Evolutionary conservation across 2,113 vertebrate genomes (phyloP).

Genomic region (Sminthopsis crassicaudata): DNA sequence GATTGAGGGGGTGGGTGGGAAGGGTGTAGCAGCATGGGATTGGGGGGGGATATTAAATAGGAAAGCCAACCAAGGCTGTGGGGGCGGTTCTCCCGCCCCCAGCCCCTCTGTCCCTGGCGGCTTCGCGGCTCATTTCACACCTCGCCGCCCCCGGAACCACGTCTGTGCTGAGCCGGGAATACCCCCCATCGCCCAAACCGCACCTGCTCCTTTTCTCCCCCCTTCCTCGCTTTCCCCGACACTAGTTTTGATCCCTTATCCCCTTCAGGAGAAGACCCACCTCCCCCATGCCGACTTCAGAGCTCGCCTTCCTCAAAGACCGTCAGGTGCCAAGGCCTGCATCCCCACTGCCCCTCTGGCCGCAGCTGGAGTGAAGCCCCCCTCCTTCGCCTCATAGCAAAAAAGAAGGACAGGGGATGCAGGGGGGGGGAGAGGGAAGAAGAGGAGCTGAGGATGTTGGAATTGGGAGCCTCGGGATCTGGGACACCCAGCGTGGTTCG

Average conservation of each 20-base stretch:
- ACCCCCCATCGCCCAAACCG: conserved; percentile 76
- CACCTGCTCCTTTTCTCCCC: conserved; percentile 75
- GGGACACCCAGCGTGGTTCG: conserved; percentile 22
- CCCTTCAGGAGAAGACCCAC: background rate
- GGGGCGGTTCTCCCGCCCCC: conserved; percentile 75
- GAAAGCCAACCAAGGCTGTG: conserved; percentile 51
- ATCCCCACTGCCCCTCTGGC: conserved; percentile 14
- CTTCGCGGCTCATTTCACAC: conserved; percentile 76
- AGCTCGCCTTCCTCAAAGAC: background rate
- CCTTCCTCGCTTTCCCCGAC: conserved; percentile 47
- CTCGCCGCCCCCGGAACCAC: conserved; percentile 79
- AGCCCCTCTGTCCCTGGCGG: conserved; percentile 72
- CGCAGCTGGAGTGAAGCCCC: conserved; percentile 45
- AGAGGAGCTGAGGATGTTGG: background rate
- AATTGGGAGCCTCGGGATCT: conserved; percentile 29
- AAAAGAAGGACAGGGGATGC: conserved; percentile 18
- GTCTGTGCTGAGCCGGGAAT: conserved; percentile 79
- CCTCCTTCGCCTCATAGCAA: background rate
- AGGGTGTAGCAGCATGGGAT: background rate
- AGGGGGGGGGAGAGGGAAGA: background rate
- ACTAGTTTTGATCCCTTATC: background rate
- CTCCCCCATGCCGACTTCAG: background rate
- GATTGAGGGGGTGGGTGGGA: background rate
- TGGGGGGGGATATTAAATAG: too few species aligned
- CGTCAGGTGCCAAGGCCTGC: background rate